Conservation (phyloP, 2,888 invertebrate species). For the Parnassius glacialis region DNA sequence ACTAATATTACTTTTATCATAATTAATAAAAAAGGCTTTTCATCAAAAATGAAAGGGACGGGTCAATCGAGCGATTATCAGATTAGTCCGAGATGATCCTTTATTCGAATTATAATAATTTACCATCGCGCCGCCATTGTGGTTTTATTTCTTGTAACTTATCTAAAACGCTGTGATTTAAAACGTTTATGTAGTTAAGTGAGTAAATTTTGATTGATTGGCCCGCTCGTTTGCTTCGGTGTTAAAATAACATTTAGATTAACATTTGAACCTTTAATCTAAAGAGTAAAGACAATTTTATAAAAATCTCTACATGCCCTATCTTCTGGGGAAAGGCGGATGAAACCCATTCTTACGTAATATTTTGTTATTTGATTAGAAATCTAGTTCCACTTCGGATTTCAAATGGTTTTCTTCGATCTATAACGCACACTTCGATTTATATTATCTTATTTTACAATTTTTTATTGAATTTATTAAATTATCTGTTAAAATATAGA, state of each 20-base stretch:
- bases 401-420: too few relatives aligned
- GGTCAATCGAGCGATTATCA: slow-evolving; percentile 35
- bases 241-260: slow-evolving; percentile 2
- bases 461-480: too few relatives aligned
- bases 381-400: too few relatives aligned
- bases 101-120: slow-evolving; percentile 41
- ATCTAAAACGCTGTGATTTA: slow-evolving; percentile 28
- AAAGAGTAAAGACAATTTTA: not conserved
- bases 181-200: slow-evolving; percentile 30
- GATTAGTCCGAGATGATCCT: slow-evolving; percentile 38
- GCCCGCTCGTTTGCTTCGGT: slow-evolving; percentile 1
- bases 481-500: too few relatives aligned
- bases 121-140: slow-evolving; percentile 30
- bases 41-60: slow-evolving; percentile 31
- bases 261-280: slow-evolving; percentile 11
- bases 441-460: too few relatives aligned
- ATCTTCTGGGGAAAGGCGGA: too few relatives aligned
- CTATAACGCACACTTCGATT: too few relatives aligned
- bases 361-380: too few relatives aligned
- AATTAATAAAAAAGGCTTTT: slow-evolving; percentile 21
- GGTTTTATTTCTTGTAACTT: slow-evolving; percentile 29
- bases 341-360: too few relatives aligned
- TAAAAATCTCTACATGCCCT: too few relatives aligned
- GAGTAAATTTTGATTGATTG: slow-evolving; percentile 32
- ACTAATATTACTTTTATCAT: slow-evolving; percentile 14